Evolutionary conservation across 2,888 invertebrate species (phyloP).

Genomic region (Calameuta pallipes): DNA sequence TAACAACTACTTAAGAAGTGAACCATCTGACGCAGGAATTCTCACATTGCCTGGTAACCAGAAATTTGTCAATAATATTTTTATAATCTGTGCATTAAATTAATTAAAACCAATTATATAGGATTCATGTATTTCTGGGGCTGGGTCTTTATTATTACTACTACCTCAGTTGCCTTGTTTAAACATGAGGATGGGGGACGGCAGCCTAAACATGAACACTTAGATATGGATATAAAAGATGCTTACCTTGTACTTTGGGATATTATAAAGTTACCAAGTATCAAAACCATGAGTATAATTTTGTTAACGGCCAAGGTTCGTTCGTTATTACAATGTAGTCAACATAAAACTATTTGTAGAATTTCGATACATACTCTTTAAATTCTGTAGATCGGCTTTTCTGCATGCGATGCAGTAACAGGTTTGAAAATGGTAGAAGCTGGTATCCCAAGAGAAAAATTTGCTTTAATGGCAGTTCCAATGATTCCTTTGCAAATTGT

Average conservation of each 20-base stretch:
- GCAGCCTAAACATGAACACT: slow-evolving; percentile 60
- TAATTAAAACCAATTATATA: slow-evolving; percentile 42
- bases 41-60: slow-evolving; percentile 72
- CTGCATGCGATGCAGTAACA: slow-evolving; percentile 95
- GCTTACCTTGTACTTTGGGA: slow-evolving; percentile 87
- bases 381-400: slow-evolving; percentile 85
- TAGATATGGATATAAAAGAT: slow-evolving; percentile 70
- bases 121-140: slow-evolving; percentile 97
- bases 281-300: slow-evolving; percentile 82
- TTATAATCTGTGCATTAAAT: neutral
- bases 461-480: slow-evolving; percentile 93
- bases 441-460: slow-evolving; percentile 94
- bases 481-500: slow-evolving; percentile 94
- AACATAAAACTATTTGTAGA: slow-evolving; percentile 3
- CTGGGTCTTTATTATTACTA: slow-evolving; percentile 87
- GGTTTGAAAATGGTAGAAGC: slow-evolving; percentile 95
- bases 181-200: slow-evolving; percentile 78
- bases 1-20: slow-evolving; percentile 86
- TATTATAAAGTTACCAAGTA: slow-evolving; percentile 85
- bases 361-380: neutral
- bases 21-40: slow-evolving; percentile 78
- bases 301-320: slow-evolving; percentile 90
- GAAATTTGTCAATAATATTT: neutral
- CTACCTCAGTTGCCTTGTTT: slow-evolving; percentile 88
- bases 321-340: neutral